These are phyloP conservation scores for Bombus confusus DNA, from an alignment of 1,140 invertebrate species.

Conservation along the genomic window DNA sequence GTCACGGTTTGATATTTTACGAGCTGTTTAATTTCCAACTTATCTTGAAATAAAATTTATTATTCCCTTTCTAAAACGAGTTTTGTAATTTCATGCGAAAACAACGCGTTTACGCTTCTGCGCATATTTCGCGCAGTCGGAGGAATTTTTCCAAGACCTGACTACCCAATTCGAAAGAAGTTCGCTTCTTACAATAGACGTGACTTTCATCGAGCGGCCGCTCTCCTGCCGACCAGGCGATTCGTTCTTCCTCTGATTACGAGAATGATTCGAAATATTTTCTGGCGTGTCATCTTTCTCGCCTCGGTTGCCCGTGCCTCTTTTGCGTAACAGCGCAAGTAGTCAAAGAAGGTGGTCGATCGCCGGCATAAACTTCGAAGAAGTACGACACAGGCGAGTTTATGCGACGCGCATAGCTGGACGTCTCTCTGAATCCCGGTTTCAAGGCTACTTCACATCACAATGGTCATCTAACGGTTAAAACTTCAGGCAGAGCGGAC, in stretches of 20 bases:
- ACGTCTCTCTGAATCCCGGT: neutral
- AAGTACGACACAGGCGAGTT: neutral
- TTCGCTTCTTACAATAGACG: neutral
- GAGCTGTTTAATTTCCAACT: neutral
- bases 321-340: constrained; percentile 27
- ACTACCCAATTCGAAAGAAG: neutral
- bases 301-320: neutral
- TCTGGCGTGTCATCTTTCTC: neutral
- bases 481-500: neutral
- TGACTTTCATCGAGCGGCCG: neutral
- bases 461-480: constrained; percentile 24
- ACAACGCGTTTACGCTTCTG: neutral
- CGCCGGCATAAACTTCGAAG: neutral
- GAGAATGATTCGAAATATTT: constrained; percentile 21
- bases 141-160: neutral
- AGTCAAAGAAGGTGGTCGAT: constrained; percentile 14
- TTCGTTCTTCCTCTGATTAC: constrained; percentile 1
- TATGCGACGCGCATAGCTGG: neutral
- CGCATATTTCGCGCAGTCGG: neutral
- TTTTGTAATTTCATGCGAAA: neutral
- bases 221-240: neutral
- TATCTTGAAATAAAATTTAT: neutral
- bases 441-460: constrained; percentile 2
- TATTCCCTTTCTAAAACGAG: neutral
- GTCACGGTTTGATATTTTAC: neutral